Conservation (phyloP, 2,888 invertebrate species). For the Thysanoteuthis rhombus region DNA sequence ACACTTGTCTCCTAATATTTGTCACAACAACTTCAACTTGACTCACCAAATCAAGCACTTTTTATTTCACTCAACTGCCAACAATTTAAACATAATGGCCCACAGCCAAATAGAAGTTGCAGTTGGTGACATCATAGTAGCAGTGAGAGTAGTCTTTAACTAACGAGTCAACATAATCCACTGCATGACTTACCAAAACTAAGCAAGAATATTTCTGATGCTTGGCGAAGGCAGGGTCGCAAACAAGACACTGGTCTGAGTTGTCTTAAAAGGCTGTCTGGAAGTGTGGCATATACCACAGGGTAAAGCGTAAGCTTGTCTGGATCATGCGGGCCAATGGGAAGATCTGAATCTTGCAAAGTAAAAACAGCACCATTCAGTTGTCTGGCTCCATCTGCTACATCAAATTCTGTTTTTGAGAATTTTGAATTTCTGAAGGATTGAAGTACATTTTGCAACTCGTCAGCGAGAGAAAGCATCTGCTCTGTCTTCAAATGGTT, state of each 20-base stretch:
- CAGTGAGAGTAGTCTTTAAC: too few relatives aligned
- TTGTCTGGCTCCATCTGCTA: slow-evolving; percentile 58
- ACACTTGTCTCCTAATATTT: too few relatives aligned
- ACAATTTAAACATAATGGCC: too few relatives aligned
- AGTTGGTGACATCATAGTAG: too few relatives aligned
- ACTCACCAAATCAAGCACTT: too few relatives aligned
- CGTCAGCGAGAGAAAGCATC: slow-evolving; percentile 60
- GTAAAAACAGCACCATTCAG: slow-evolving; percentile 59
- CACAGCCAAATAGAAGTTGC: too few relatives aligned
- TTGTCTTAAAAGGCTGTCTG: slow-evolving; percentile 59
- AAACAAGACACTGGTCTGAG: slow-evolving; percentile 60
- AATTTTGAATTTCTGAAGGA: slow-evolving; percentile 57
- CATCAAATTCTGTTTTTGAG: slow-evolving; percentile 50
- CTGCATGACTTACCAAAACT: slow-evolving; percentile 57
- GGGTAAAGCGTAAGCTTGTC: slow-evolving; percentile 59
- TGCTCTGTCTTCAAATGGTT: slow-evolving; percentile 53
- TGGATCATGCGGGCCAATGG: slow-evolving; percentile 54
- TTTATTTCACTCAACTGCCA: too few relatives aligned
- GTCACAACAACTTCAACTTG: too few relatives aligned
- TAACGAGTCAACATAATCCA: too few relatives aligned
- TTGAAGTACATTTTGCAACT: slow-evolving; percentile 56
- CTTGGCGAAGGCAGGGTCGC: slow-evolving; percentile 56
- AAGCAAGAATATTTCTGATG: slow-evolving; percentile 59
- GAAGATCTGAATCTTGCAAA: slow-evolving; percentile 52
- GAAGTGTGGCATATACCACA: slow-evolving; percentile 55